Base-by-base conservation (phyloP, 2,113 vertebrate species). In the Polypterus bichir region DNA sequence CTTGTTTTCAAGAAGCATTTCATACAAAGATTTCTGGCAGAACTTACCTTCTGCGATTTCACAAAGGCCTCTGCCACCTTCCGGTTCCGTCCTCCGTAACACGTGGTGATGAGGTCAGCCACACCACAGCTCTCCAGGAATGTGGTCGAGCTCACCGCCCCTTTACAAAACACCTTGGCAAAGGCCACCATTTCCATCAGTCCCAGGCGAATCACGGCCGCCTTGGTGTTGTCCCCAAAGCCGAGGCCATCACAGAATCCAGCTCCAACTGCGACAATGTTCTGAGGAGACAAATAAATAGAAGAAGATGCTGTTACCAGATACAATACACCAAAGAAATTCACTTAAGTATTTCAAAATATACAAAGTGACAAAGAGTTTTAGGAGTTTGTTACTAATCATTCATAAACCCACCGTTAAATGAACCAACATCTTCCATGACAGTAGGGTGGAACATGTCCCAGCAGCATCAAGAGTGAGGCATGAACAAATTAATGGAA, bases 151-250 rank as follows among this genome's bases (percentile, higher is more conserved):
- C 71, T 74, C 44, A 91, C 86, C 0, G 65, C 5, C 10, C 73
- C 81, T 58, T 66, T 79, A 75, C 87, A 91, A 81, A 94, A 94
- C 48, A 93, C 47, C 70, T 77, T 86, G 45, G 91, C 69, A 59
- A 94, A 94, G 48, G 86, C 79, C 44, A 94, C 73, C 91, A 94
- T 94, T 64, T 94, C 92, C 92, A 94, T 92, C 54, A 94, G 78
- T 10, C 91, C 91, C 69, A 94, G 71, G 3, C 91, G 70, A 74
- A 92, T 93, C 53, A 92, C 85, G 0, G 89, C 89, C 1, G 92
- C 89, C 74, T 94, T 94, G 3, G 92, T 94, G 61, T 94, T 94
- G 65, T 92, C 90, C 0, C 92, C 92, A 0, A 77, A 90, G 0
- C 72, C 75, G 4, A 93, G 74, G 0, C 89, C 91, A 0, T 93